These are phyloP conservation scores for Plutomurus gul DNA, from an alignment of 1,140 invertebrate species.

Conservation along the genomic window DNA sequence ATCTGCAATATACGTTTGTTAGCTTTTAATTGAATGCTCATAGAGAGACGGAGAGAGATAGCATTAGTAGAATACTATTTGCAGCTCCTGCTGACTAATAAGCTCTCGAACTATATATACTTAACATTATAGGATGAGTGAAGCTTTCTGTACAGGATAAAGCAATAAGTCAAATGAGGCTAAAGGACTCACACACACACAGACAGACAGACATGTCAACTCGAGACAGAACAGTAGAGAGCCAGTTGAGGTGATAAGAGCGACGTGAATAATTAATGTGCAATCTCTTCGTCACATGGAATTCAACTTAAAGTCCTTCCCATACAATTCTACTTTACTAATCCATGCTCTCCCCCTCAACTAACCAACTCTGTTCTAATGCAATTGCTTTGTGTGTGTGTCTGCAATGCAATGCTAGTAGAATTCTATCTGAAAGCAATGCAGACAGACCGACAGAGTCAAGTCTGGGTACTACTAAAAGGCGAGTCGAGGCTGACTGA, in stretches of 20 bases:
- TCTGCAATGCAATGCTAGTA: too few species aligned
- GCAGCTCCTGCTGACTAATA: too few species aligned
- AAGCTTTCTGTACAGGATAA: background rate
- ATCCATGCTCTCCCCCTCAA: background rate
- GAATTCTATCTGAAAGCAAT: background rate
- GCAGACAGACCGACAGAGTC: background rate
- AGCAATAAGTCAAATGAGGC: background rate
- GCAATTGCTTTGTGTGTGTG: background rate
- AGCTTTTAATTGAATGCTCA: too few species aligned
- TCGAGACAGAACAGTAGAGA: too few species aligned
- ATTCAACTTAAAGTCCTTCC: background rate
- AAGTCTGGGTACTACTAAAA: background rate
- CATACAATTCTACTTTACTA: too few species aligned
- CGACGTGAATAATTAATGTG: constrained; percentile 3
- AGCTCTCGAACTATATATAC: background rate
- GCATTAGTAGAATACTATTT: background rate
- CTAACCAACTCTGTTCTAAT: background rate
- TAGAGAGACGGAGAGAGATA: too few species aligned
- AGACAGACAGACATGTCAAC: too few species aligned
- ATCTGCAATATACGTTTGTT: too few species aligned
- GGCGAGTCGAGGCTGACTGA: background rate
- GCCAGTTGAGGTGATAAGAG: background rate
- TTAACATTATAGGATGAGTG: background rate
- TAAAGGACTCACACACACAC: background rate
- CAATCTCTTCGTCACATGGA: constrained; percentile 5